phyloP scores from a whole-genome alignment of 2,888 invertebrate species.

The Drosophila vallismaia region DNA sequence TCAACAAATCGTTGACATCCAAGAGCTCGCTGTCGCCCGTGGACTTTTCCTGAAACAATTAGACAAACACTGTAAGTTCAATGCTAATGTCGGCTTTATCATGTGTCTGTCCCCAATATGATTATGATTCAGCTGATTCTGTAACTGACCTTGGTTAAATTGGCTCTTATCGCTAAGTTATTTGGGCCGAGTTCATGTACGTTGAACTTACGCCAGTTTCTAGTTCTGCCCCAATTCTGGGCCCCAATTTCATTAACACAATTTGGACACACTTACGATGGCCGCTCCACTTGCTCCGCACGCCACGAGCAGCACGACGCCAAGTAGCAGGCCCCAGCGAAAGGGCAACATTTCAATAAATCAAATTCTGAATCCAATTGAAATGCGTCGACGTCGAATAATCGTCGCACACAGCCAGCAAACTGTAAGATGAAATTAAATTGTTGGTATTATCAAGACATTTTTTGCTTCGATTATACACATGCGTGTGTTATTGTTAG shows the following conservation, averaged over 20 bases:
- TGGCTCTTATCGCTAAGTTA: slow-evolving; percentile 57
- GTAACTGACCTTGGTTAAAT: slow-evolving; percentile 74
- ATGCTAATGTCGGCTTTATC: slow-evolving; percentile 62
- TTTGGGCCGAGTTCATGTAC: slow-evolving; percentile 56
- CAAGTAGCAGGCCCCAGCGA: slow-evolving; percentile 80
- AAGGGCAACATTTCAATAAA: slow-evolving; percentile 81
- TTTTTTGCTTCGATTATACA: slow-evolving; percentile 24
- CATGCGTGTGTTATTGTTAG: slow-evolving; percentile 21
- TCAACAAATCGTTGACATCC: slow-evolving; percentile 54
- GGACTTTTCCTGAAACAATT: slow-evolving; percentile 51
- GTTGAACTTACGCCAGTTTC: slow-evolving; percentile 54
- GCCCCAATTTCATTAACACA: slow-evolving; percentile 47
- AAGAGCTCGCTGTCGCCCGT: slow-evolving; percentile 51
- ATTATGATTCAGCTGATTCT: slow-evolving; percentile 19
- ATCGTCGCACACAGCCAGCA: slow-evolving; percentile 57
- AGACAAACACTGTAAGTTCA: slow-evolving; percentile 54
- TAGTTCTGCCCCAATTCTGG: slow-evolving; percentile 9
- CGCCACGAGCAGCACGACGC: slow-evolving; percentile 71
- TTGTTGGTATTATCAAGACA: slow-evolving; percentile 60
- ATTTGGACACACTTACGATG: slow-evolving; percentile 79
- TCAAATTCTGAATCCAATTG: slow-evolving; percentile 62
- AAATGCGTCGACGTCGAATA: slow-evolving; percentile 51
- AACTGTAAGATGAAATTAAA: slow-evolving; percentile 74
- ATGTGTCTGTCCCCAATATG: slow-evolving; percentile 14
- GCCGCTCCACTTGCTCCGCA: slow-evolving; percentile 77